These are phyloP conservation scores for Ceramica pisi DNA, from an alignment of 2,888 invertebrate species.

Conservation along the genomic window DNA sequence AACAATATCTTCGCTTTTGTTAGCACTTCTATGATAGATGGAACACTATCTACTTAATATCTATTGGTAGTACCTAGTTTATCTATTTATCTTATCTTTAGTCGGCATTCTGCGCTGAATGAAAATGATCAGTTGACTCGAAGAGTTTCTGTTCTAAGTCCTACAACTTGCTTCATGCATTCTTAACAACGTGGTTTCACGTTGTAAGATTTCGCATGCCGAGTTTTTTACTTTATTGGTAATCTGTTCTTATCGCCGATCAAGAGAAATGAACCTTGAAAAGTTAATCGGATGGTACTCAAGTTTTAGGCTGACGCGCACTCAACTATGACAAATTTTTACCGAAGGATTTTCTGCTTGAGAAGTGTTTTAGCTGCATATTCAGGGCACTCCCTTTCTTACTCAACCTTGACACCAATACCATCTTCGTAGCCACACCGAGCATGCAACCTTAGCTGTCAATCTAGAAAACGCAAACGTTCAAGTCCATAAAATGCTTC, in stretches of 20 bases:
- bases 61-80: slow-evolving; percentile 10
- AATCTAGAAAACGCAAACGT: slow-evolving; percentile 40
- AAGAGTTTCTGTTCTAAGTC: neutral
- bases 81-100: slow-evolving; percentile 40
- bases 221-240: slow-evolving; percentile 1
- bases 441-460: slow-evolving; percentile 48
- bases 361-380: slow-evolving; percentile 14
- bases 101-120: slow-evolving; percentile 14
- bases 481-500: slow-evolving; percentile 30
- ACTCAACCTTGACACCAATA: slow-evolving; percentile 50
- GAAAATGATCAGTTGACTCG: slow-evolving; percentile 15
- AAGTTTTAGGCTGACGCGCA: slow-evolving; percentile 20
- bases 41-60: slow-evolving; percentile 5
- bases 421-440: slow-evolving; percentile 33
- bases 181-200: neutral
- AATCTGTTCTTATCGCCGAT: slow-evolving; percentile 13
- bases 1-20: slow-evolving; percentile 4
- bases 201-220: neutral
- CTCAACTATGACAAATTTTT: slow-evolving; percentile 19
- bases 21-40: slow-evolving; percentile 13
- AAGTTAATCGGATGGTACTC: slow-evolving; percentile 17
- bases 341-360: slow-evolving; percentile 20
- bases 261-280: slow-evolving; percentile 17
- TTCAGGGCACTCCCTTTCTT: slow-evolving; percentile 17
- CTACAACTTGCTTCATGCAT: no score